Evolutionary conservation across 2,888 invertebrate genomes (phyloP).

Genomic region (Rhyacophila evoluta): DNA sequence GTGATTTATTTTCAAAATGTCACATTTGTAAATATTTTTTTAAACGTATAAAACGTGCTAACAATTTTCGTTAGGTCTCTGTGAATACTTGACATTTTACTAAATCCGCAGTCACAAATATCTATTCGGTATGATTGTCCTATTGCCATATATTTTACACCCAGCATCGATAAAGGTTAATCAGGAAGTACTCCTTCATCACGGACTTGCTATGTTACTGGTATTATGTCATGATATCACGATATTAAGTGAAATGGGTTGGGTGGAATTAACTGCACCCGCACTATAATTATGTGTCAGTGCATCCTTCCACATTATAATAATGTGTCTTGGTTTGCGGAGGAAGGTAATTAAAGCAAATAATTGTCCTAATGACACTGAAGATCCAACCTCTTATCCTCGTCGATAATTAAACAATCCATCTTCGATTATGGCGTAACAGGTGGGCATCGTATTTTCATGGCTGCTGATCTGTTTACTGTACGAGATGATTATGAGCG

Average conservation of each 20-base stretch:
- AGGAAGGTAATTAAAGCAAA: background rate
- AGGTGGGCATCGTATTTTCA: slow-evolving; percentile 2
- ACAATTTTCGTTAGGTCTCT: no score
- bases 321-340: background rate
- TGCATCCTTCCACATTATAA: background rate
- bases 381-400: slow-evolving; percentile 12
- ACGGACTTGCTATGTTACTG: no score
- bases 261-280: background rate
- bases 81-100: no score
- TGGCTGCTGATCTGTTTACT: background rate
- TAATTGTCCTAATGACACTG: slow-evolving; percentile 18
- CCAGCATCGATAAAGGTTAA: no score
- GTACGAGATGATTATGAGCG: background rate
- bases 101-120: no score
- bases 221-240: background rate
- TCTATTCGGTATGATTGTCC: no score
- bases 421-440: background rate
- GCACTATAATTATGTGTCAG: background rate
- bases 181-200: no score
- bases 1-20: no score
- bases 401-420: background rate
- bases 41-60: no score
- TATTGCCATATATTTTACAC: no score
- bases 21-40: no score
- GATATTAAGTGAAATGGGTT: background rate